Evolutionary conservation across 1,140 invertebrate species (phyloP), one percentile per base, ranked within the genome.

Genomic region (Lutraria rhynchaena): DNA sequence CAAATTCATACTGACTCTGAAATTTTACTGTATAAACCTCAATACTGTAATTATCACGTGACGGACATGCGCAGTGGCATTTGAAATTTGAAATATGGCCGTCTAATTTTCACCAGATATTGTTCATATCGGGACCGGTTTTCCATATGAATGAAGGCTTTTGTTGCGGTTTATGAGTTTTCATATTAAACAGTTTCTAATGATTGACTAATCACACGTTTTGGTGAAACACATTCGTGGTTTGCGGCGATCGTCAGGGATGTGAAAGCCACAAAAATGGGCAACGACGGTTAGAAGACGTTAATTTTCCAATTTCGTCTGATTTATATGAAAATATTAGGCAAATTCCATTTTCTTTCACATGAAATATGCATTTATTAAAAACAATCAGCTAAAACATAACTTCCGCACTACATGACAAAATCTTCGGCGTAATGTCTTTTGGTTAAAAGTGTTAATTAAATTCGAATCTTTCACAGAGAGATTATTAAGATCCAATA

Each of bases 1-100:
- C 61, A 63, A n/a, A 61, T 49, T 29, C 44, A 31, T 57, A 76
- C 74, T 33, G 60, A 51, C 22, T 77, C 75, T 58, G 63, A 44
- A 77, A 53, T 57, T 67, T 65, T 65, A 65, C 44, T 19, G 60
- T 65, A 46, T 77, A 77, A 77, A 77, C 76, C 51, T 58, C 63
- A 80, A 57, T 51, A 31, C 76, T 80, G 53, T 80, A 70, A 80
- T 80, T 80, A 80, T 80, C 49, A 70, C 65, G 65, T 70, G 76
- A 70, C 65, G 31, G 76, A 37, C 76, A 69, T 70, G 76, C 76
- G 76, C 76, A 70, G 49, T 58, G 63, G 60, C 53, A 61, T 37
- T 70, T 70, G 61, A 58, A 67, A 70, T 70, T 80, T 58, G 46
- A 80, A 80, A 67, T 70, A 80, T 70, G 61, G 61, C 76, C 67